Base-by-base conservation (phyloP, 2,888 invertebrate genomes). In the Fabriciana adippe region DNA sequence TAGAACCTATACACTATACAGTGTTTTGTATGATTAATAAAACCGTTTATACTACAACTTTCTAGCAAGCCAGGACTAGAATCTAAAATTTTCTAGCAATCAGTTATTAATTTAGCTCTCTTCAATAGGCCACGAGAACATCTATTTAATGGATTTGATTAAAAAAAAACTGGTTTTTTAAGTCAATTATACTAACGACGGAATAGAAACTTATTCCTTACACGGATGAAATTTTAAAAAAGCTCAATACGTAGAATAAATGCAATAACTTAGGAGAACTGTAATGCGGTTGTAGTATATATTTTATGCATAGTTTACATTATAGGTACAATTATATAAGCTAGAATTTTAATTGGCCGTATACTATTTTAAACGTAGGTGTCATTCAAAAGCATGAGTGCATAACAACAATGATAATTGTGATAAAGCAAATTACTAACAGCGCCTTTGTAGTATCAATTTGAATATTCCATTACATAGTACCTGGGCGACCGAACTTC, bases 271-370 rank as follows among this genome's bases (percentile, higher is more conserved):
- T n/a, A 21, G 15, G 26, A 47, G 21, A 8, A 47, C 11, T 57
- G 45, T 57, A 57, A 26, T 21, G 15, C 26, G 26, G 1, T 5
- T 1, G 5, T 59, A 26, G 11, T 6, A 47, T 26, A 15, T 15
- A 48, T 48, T 47, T 47, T 59, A 59, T 26, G 6, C 47, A 59
- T 59, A 26, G 47, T 59, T 48, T 47, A 6, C 6, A 59, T 59
- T 59, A n/a, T n/a, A 26, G n/a, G 2, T 0, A n/a, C 26, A 26
- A 59, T 45, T 48, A 48, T 21, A 6, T 21, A n/a, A 59, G 0
- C n/a, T 26, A 59, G 47, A 57, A 48, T 57, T 57, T 57, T 57
- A 57, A 57, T 57, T 57, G 26, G 14, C 60, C 14, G 13, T 60
- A 60, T 31, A 50, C 13, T 48, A 60, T n/a, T 35, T 13, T 50